Base-by-base conservation (phyloP, 2,113 vertebrate species). In the Vidua chalybeata region DNA sequence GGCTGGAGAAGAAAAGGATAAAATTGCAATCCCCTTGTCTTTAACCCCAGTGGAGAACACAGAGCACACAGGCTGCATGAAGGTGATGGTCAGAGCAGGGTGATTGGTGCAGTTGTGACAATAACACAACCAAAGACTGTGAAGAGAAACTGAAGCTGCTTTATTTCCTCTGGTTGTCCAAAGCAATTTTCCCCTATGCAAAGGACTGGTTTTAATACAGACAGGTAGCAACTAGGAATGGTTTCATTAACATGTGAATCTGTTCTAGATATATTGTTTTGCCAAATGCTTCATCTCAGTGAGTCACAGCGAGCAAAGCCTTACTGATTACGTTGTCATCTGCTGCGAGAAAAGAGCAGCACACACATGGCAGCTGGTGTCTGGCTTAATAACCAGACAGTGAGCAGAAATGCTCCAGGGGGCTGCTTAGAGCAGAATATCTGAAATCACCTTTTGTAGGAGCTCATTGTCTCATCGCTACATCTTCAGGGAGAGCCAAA, bases 121-220 rank as follows among this genome's bases (percentile, higher is more conserved):
- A 4, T 15, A n/a, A 27, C 22, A 46, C 21, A 74, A 9, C 3
- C 11, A 18, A 61, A 79, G 6, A 12, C 2, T 1, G 0, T 51
- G 33, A 51, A 66, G 9, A 39, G 43, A 63, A 78, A 48, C 4
- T 52, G 3, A 13, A 75, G 7, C 5, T 54, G 13, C 20, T 93
- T 56, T 41, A 26, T 23, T 68, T 84, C 31, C 24, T 86, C 81
- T 17, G 13, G 4, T 74, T 88, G 22, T 71, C 51, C 30, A 51
- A 46, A 84, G 27, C 15, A 67, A 30, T 28, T 76, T 51, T 7
- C 11, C 18, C 2, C 8, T 24, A 2, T 11, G 5, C 10, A 48
- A 69, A 71, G 18, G 41, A 17, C 27, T 63, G 66, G 26, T 55
- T 77, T 39, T 41, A 15, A 43, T 21, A 33, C 13, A 79, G 39